Evolutionary conservation across 2,888 invertebrate genomes (phyloP), one percentile per base, ranked within the genome.

Genomic region (Athalia rosae): DNA sequence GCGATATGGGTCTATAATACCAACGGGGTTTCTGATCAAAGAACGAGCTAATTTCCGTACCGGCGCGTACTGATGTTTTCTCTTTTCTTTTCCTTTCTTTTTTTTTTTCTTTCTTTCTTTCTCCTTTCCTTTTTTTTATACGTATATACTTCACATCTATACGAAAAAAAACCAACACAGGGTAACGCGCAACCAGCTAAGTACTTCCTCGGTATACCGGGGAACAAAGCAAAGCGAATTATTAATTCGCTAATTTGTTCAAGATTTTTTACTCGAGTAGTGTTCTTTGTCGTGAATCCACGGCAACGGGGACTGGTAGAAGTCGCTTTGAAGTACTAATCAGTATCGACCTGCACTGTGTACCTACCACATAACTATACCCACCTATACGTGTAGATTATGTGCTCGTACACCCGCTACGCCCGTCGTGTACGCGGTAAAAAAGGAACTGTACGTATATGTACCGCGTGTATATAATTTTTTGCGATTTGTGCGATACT

Each of bases 191-290:
- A 48, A 9, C 13, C 47, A 64, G 45, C 74, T 53, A n/a, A 79
- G 78, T 80, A 82, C 82, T 86, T 85, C 82, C 77, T 78, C 77
- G 28, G 7, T 61, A 4, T 9, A 53, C 11, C 15, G 4, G 79
- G 76, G 81, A 85, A 87, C 84, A 87, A 87, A 85, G 84, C 80
- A 73, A 77, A 80, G 82, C 83, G 85, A 84, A 87, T 86, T 85
- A 84, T 85, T 87, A 88, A 89, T 87, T 85, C 83, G 85, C 85
- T 89, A 86, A 89, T 89, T 87, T 86, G 84, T 83, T 86, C 83
- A 83, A 86, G 85, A 83, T 85, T 85, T 85, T 85, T 84, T 83
- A 80, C 85, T 86, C 83, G 84, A 85, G 82, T 82, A 82, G 79
- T 80, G 79, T 77, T 80, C 80, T 81, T 82, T 80, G 81, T 82